Conservation (phyloP, 2,797 vertebrate genomes). For the Mormyrops boulengeri region DNA sequence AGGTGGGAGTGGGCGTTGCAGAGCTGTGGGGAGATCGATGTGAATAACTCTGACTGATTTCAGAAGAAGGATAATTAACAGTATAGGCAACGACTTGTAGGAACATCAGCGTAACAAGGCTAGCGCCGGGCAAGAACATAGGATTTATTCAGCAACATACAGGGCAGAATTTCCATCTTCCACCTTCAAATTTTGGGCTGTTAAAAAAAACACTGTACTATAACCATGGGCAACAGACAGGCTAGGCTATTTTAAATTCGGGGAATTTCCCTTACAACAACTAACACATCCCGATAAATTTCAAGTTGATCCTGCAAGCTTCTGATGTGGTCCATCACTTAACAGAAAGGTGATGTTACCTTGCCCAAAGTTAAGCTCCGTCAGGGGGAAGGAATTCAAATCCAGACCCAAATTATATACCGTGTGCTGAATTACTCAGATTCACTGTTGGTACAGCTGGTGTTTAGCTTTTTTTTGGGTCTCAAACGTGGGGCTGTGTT, state of each 20-base stretch:
- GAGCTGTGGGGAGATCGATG: neutral
- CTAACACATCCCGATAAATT: neutral
- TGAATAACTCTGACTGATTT: neutral
- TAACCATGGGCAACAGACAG: neutral
- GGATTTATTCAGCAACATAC: neutral
- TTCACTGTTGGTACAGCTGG: neutral
- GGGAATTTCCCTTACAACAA: neutral
- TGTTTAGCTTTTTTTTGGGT: neutral
- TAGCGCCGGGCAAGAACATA: neutral
- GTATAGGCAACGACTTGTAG: neutral
- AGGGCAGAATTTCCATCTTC: neutral
- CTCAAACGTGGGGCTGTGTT: neutral
- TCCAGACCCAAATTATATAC: neutral
- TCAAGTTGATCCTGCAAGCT: neutral
- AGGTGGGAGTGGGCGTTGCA: neutral
- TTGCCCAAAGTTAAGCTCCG: neutral
- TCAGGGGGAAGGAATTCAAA: neutral
- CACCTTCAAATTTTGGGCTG: neutral
- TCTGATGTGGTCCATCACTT: neutral
- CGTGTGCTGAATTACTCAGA: neutral
- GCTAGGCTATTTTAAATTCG: neutral
- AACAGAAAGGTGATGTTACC: neutral
- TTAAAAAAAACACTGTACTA: neutral
- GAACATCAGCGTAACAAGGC: neutral
- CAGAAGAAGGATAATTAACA: conserved; percentile 1